Conservation (phyloP, 2,113 vertebrate species). For the Vidua chalybeata region DNA sequence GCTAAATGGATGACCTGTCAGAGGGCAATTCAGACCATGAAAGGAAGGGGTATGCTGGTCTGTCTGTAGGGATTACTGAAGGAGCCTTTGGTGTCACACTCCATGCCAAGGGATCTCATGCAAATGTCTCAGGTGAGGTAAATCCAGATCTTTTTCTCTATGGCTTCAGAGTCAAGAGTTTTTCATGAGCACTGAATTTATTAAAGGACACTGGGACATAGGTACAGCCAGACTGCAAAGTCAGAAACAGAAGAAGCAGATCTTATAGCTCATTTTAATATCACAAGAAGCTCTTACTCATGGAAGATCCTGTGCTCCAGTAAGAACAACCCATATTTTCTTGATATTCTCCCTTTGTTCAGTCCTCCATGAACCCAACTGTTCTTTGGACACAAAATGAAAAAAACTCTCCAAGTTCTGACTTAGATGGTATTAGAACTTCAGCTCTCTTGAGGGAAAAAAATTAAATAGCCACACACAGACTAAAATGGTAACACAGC, state of each 20-base stretch:
- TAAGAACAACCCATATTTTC: conserved; percentile 10
- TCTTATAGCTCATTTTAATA: background rate
- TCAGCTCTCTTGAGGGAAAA: conserved; percentile 40
- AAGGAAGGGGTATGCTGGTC: background rate
- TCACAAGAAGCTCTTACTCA: background rate
- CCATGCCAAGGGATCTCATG: background rate
- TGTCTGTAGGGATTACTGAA: background rate
- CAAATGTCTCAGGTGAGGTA: background rate
- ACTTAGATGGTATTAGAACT: conserved; percentile 36
- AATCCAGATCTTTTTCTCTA: background rate
- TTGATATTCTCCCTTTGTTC: conserved; percentile 46
- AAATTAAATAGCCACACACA: conserved; percentile 56
- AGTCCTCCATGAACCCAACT: background rate
- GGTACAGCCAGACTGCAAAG: background rate
- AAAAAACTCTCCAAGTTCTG: background rate
- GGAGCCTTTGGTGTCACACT: background rate
- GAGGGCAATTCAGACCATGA: background rate
- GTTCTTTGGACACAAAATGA: conserved; percentile 20
- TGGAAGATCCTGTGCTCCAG: background rate
- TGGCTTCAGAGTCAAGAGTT: background rate
- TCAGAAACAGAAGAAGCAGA: background rate
- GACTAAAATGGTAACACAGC: conserved; percentile 35
- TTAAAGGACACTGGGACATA: background rate
- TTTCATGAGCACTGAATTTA: background rate
- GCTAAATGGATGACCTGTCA: background rate